Base-by-base conservation (phyloP, 2,888 invertebrate species). In the Macaria liturata region DNA sequence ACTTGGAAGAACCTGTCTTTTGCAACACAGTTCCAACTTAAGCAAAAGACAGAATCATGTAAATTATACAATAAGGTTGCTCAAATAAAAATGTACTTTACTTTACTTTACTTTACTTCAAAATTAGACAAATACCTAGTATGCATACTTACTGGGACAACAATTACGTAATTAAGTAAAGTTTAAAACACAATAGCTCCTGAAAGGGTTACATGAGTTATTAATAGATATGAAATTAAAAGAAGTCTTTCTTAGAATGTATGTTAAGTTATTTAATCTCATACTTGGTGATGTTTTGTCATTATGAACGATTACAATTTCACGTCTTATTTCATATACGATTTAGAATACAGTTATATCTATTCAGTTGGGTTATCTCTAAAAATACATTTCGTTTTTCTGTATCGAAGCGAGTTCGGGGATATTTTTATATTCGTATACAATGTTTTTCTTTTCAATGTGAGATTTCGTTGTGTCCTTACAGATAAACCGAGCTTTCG, bases 251-350 rank as follows among this genome's bases (percentile, higher is more conserved):
- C 49, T 65, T 65, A 69, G 74, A 81, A 76, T 75, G 79, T 73
- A 75, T 67, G 75, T 20, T 20, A 20, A 20, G 20, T 77, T 80
- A 78, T 88, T 88, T 89, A 86, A 83, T 88, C 70, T 87, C 74
- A 78, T 87, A 86, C 79, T 85, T 81, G 67, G 77, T 86, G 81
- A 86, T 84, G 84, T 78, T 84, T 84, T 81, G 80, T 80, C 57
- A 54, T 82, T 71, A 81, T 84, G 80, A 87, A 86, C 78, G 85
- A 85, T 88, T 90, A 91, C 80, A 89, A 88, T 91, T 75, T 89
- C 88, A 91, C 77, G 68, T 80, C 80, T 85, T 88, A 85, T 78
- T 69, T 72, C 76, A 83, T 86, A 89, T 74, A 86, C 79, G 77
- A 78, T 84, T 81, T 77, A 86, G 81, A 82, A 72, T 79, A 80